Conservation (phyloP, 1,140 invertebrate genomes). For the Reticulitermes speratus region DNA sequence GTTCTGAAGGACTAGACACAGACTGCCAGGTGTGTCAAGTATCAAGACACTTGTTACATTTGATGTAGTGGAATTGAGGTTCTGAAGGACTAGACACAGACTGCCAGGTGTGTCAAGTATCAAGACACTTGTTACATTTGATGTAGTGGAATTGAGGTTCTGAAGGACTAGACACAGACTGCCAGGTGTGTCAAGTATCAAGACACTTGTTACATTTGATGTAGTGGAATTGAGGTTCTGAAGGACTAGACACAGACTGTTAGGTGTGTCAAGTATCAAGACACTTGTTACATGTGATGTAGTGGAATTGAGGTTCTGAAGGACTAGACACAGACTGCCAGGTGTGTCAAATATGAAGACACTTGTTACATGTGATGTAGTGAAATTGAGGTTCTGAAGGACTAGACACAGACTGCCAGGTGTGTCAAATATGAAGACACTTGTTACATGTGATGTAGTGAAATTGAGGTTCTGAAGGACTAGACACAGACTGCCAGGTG, state of each 20-base stretch:
- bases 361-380: neutral
- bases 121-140: neutral
- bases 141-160: no score
- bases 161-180: conserved; percentile 52
- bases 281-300: neutral
- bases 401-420: conserved; percentile 64
- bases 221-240: no score
- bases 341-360: conserved; percentile 41
- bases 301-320: no score
- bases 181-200: conserved; percentile 50
- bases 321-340: conserved; percentile 61
- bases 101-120: conserved; percentile 53
- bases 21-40: conserved; percentile 58
- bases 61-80: no score
- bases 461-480: no score
- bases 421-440: conserved; percentile 36
- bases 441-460: no score
- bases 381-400: no score
- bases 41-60: neutral
- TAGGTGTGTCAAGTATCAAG: conserved; percentile 47
- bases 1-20: no score
- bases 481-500: conserved; percentile 67
- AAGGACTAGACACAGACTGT: conserved; percentile 56
- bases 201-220: neutral
- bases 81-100: conserved; percentile 47